Percentiles rank a stretch among this genome's conserved stretches.
These are phyloP conservation scores for Spicauda simplicius DNA, from an alignment of 2,888 invertebrate genomes.

Conservation along the genomic window DNA sequence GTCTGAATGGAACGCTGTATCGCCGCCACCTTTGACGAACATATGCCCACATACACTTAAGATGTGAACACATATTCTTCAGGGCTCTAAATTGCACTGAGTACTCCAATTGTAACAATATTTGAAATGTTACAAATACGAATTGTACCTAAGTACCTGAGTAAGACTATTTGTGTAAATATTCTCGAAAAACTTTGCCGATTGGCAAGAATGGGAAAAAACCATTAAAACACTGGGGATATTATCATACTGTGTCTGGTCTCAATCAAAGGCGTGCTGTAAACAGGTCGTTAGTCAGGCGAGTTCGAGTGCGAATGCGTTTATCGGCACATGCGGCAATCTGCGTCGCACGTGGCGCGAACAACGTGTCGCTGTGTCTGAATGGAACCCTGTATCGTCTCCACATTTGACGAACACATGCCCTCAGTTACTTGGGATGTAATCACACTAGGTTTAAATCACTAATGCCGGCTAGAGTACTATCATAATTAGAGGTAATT, in stretches of 20 bases:
- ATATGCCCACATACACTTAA: conserved; percentile 15
- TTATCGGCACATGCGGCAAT: conserved; percentile 49
- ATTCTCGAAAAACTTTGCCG: too few species aligned
- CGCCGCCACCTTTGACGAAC: conserved; percentile 64
- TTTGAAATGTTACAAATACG: background rate
- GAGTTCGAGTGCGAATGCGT: conserved; percentile 29
- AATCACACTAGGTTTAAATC: background rate
- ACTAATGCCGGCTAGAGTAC: background rate
- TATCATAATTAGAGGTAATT: too few species aligned
- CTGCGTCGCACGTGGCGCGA: conserved; percentile 71
- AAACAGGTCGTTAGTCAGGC: conserved; percentile 31
- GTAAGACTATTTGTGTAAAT: too few species aligned
- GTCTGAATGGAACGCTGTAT: conserved; percentile 72
- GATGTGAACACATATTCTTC: too few species aligned
- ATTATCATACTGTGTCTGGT: conserved; percentile 14
- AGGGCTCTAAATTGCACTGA: background rate
- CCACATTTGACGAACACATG: conserved; percentile 68
- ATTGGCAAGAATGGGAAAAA: too few species aligned
- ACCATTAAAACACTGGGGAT: too few species aligned
- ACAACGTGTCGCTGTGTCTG: conserved; percentile 51
- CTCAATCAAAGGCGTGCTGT: conserved; percentile 31
- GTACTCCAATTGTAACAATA: background rate
- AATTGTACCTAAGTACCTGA: too few species aligned
- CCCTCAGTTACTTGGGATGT: conserved; percentile 33
- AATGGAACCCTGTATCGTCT: conserved; percentile 70